These are phyloP conservation scores for Canis aureus DNA, from an alignment of 2,113 vertebrate genomes.

Conservation along the genomic window DNA sequence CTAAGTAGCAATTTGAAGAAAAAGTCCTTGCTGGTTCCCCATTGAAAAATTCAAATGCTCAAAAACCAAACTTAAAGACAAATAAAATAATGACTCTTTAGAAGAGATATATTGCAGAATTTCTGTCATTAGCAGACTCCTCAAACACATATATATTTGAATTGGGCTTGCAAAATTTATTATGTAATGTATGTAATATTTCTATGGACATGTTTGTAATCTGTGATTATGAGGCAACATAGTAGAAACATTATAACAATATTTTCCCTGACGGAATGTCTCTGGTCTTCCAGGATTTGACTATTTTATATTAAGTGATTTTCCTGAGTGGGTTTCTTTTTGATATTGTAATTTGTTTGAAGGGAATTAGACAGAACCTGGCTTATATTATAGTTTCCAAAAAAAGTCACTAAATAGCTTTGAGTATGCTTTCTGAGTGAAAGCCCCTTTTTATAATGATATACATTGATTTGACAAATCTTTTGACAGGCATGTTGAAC, in stretches of 20 bases:
- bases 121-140: not conserved
- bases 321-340: not conserved
- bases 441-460: not conserved
- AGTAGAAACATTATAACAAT: not conserved
- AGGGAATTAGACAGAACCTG: not conserved
- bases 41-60: not conserved
- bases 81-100: not conserved
- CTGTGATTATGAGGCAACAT: not conserved
- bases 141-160: slow-evolving; percentile 9
- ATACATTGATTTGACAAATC: not conserved
- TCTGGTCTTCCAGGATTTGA: not conserved
- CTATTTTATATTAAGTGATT: not conserved
- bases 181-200: not conserved
- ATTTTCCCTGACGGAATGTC: not conserved
- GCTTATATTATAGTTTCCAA: not conserved
- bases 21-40: not conserved
- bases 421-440: not conserved
- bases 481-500: not conserved
- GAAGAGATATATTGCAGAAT: not conserved
- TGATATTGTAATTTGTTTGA: not conserved
- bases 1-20: not conserved
- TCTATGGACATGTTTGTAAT: not conserved
- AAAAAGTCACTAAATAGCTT: not conserved
- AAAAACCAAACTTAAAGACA: not conserved
- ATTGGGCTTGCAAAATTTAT: not conserved